Base-by-base conservation (phyloP, 2,888 invertebrate genomes). In the Timandra comae region DNA sequence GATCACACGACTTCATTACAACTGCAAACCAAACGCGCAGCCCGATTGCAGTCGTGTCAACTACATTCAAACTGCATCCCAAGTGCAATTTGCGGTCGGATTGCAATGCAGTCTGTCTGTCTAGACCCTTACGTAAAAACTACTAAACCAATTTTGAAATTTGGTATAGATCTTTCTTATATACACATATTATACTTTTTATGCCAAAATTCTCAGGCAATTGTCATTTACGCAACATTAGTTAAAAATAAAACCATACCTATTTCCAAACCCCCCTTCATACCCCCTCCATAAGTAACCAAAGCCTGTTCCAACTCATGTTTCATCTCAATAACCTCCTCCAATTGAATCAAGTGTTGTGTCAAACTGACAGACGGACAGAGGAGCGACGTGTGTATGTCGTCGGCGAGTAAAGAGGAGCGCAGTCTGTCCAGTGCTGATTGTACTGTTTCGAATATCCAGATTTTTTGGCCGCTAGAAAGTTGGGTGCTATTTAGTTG, bases 391-490 rank as follows among this genome's bases (percentile, higher is more conserved):
- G 67, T 57, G 0, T 56, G 38, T 7, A 62, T 23, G 9, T 72
- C 63, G 2, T 46, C 49, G 0, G 40, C 33, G 4, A 63, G 55
- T 63, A 72, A 73, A 6, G 35, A 37, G 0, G 43, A 13, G 9
- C 56, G 42, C 0, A 77, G 33, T 0, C 60, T 58, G 0, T 40
- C 34, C 0, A 63, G 21, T 0, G 61, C 55, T 0, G 69, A 49
- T 23, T 62, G 49, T 0, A 80, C 12, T 0, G 68, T 69, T 33
- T 81, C 75, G 21, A 70, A 76, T 29, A 62, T 63, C 82, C 82
- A 84, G 2, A 81, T 63, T 35, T 79, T 76, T 33, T 79, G 71
- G 3, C 82, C 81, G 9, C 84, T 84, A 57, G 21, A 27, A 30
- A 35, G 24, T 26, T 2, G 21, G 10, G 19, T 9, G 16, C 16